These are phyloP conservation scores for Uromys caudimaculatus DNA, from an alignment of 2,797 vertebrate genomes.

Conservation along the genomic window DNA sequence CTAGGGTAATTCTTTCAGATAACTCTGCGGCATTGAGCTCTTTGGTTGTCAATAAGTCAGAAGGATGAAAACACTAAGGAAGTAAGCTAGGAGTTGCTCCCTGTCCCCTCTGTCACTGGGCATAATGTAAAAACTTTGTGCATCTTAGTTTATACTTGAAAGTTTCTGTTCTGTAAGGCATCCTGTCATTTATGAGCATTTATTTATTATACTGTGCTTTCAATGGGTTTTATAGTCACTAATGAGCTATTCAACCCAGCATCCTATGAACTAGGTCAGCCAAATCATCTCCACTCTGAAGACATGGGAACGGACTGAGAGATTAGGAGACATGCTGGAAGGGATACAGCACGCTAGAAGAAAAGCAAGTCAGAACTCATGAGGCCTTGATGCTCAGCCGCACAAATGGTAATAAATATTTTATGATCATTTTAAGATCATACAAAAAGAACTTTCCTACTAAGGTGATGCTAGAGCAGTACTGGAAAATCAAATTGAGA, in stretches of 20 bases:
- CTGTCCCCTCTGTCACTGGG: background rate
- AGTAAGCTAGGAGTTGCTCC: background rate
- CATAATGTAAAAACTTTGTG: background rate
- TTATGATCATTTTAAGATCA: conserved; percentile 9
- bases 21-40: background rate
- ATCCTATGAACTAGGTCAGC: conserved; percentile 50
- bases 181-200: conserved; percentile 57
- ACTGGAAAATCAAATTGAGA: background rate
- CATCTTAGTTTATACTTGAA: conserved; percentile 21
- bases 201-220: conserved; percentile 10
- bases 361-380: conserved; percentile 47
- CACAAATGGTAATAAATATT: background rate
- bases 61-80: background rate
- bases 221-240: conserved; percentile 33
- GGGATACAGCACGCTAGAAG: background rate
- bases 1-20: conserved; percentile 6
- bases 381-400: background rate
- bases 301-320: background rate
- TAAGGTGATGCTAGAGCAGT: background rate
- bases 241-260: conserved; percentile 59
- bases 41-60: background rate
- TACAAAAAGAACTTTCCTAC: conserved; percentile 40
- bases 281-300: conserved; percentile 44
- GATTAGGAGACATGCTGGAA: conserved; percentile 15
- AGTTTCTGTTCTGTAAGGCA: conserved; percentile 3